Base-by-base conservation (phyloP, 1,140 invertebrate species). In the Diploscapter pachys region DNA sequence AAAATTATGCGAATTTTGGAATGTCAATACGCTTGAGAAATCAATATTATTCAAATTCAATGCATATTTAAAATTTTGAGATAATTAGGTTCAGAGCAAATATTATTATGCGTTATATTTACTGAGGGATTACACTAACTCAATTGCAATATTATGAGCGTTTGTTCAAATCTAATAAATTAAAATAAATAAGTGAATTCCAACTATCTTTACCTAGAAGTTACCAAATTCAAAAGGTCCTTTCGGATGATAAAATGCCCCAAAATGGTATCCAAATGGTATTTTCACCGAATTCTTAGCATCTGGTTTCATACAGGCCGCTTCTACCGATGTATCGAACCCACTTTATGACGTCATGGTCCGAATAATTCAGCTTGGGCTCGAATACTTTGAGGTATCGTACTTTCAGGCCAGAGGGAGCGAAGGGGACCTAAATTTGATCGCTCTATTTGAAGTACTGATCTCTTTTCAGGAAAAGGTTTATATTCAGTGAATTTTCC, bases 271-370 rank as follows among this genome's bases (percentile, higher is more conserved):
- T 51, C 56, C 62, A 63, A 70, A 59, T 61, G 31, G 63, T 70
- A 49, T 52, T 70, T 70, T 51, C 62, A 2, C n/a, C 54, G 61
- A 56, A 69, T 69, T 70, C 6, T 9, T 49, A 98, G 89, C 97
- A 99, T 88, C 97, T 89, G 49, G 97, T 99, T 89, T 99, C 97
- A 86, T 99, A 99, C 5, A 99, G 90, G 68, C 97, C 97, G 87
- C 94, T 98, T 80, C 95, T 91, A 11, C 97, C 97, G 85, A 99
- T 99, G 87, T 99, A 99, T 62, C 97, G 90, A 49, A 99, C 97
- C 97, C 97, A 99, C 91, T 99, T 99, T 84, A 99, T 98, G 78
- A 99, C 97, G 88, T 99, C 97, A 81, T 99, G 96, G 86, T 99
- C 97, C 51, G 95, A 98, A 87, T 99, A 99, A 89, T 99, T 99